Conservation (phyloP, 2,888 invertebrate genomes). For the Pinctada fucata region DNA sequence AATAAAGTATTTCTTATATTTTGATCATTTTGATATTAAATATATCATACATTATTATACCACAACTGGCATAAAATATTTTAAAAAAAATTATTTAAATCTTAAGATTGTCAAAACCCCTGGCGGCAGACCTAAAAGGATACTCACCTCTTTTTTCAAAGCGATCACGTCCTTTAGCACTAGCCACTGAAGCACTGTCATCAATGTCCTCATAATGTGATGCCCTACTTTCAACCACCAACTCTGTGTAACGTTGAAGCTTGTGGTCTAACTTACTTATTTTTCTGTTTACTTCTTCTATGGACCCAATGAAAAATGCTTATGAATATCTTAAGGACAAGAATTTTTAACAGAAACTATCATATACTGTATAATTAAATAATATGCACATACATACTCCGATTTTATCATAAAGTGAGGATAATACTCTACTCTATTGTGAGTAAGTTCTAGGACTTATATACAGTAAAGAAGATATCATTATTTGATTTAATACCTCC, state of each 20-base stretch:
- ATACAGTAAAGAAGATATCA: too few relatives aligned
- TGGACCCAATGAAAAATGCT: constrained; percentile 76
- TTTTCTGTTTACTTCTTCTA: constrained; percentile 72
- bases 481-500: too few relatives aligned
- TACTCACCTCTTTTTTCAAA: constrained; percentile 59
- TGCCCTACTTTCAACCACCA: constrained; percentile 71
- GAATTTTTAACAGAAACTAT: not conserved
- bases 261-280: constrained; percentile 73
- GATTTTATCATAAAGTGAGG: too few relatives aligned
- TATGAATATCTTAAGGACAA: constrained; percentile 28
- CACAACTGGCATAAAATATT: not conserved
- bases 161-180: constrained; percentile 56
- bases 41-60: not conserved
- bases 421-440: too few relatives aligned
- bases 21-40: not conserved
- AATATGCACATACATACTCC: too few relatives aligned
- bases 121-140: too few relatives aligned
- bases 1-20: too few relatives aligned
- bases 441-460: too few relatives aligned
- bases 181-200: constrained; percentile 41
- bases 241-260: constrained; percentile 70
- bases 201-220: constrained; percentile 53
- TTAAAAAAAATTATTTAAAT: not conserved
- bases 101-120: too few relatives aligned
- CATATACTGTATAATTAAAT: too few relatives aligned